phyloP scores from a whole-genome alignment of 2,888 invertebrate genomes.

The Bellardia bayeri region DNA sequence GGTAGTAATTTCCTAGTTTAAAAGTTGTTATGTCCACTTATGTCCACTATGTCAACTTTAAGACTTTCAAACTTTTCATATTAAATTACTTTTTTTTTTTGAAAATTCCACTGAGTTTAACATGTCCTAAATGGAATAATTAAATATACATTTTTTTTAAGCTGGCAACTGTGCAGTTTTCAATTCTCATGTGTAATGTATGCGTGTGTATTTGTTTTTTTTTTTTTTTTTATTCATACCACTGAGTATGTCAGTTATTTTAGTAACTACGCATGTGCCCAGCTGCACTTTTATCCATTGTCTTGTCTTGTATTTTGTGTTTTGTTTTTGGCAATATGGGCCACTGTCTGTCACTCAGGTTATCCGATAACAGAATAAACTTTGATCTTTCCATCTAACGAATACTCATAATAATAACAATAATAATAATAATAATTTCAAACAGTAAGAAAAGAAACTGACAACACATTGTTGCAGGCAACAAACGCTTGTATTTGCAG shows the following conservation, averaged over 20 bases:
- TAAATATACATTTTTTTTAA: neutral
- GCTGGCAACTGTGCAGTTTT: neutral
- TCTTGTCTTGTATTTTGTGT: conserved; percentile 28
- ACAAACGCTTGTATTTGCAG: conserved; percentile 3
- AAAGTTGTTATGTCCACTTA: too few species aligned
- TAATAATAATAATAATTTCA: neutral
- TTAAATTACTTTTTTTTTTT: too few species aligned
- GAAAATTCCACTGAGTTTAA: too few species aligned
- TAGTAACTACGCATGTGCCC: conserved; percentile 49
- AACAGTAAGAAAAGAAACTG: conserved; percentile 15
- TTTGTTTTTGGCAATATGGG: conserved; percentile 54
- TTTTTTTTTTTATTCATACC: neutral
- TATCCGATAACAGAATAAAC: conserved; percentile 66
- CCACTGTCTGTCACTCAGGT: conserved; percentile 61
- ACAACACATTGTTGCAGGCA: conserved; percentile 50
- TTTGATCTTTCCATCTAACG: conserved; percentile 48
- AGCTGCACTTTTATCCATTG: conserved; percentile 65
- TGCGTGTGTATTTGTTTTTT: neutral
- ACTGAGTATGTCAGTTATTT: conserved; percentile 11
- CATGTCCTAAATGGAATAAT: too few species aligned
- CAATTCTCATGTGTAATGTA: neutral
- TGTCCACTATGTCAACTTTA: too few species aligned
- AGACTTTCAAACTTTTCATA: too few species aligned
- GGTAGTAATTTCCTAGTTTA: too few species aligned
- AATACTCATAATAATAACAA: conserved; percentile 2